Evolutionary conservation across 2,113 vertebrate species (phyloP).

Genomic region (Mystacornis crossleyi): DNA sequence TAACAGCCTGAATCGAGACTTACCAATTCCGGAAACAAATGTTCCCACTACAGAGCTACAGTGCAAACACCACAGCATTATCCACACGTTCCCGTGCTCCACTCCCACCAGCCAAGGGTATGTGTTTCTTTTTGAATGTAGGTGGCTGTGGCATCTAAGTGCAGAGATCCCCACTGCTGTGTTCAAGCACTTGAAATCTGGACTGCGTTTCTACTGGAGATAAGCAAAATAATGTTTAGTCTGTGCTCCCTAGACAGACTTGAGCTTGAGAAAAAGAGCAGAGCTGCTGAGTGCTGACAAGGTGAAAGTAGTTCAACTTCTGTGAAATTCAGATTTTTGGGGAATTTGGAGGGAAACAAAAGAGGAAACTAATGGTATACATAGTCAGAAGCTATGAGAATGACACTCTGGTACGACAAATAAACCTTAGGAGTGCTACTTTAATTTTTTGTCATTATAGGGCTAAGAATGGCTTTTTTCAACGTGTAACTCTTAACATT

Average conservation of each 20-base stretch:
- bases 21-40: background rate
- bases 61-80: background rate
- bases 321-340: background rate
- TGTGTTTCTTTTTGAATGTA: background rate
- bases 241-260: background rate
- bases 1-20: background rate
- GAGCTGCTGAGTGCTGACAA: background rate
- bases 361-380: background rate
- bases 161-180: background rate
- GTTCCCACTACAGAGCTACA: background rate
- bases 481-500: background rate
- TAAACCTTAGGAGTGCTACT: background rate
- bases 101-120: background rate
- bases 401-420: background rate
- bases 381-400: background rate
- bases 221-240: background rate
- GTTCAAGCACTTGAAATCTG: background rate
- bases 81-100: accelerated
- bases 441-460: background rate
- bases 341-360: background rate
- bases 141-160: background rate
- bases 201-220: background rate
- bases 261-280: background rate
- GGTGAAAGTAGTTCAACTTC: background rate
- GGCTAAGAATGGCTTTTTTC: background rate